These are phyloP conservation scores for Drosophila carrolli DNA, from an alignment of 1,140 invertebrate genomes.

Conservation along the genomic window DNA sequence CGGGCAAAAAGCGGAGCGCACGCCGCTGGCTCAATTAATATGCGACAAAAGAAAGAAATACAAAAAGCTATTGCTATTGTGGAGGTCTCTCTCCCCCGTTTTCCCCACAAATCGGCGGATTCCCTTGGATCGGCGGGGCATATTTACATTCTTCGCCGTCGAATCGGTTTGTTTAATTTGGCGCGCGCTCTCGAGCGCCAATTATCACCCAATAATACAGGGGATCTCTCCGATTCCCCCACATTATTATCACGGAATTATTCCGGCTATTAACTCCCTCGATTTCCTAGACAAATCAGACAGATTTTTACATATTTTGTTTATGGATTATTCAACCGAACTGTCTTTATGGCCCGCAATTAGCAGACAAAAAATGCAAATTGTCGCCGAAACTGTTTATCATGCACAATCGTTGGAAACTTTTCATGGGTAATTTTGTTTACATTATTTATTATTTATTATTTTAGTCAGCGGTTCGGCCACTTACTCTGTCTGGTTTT, in stretches of 20 bases:
- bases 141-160: slow-evolving; percentile 28
- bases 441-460: slow-evolving; percentile 8
- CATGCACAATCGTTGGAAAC: slow-evolving; percentile 37
- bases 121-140: not conserved
- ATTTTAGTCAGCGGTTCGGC: slow-evolving; percentile 18
- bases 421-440: slow-evolving; percentile 41
- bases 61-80: slow-evolving; percentile 18
- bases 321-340: slow-evolving; percentile 31
- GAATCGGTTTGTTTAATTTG: slow-evolving; percentile 66
- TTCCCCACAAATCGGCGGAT: not conserved
- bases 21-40: slow-evolving; percentile 60
- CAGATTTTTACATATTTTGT: slow-evolving; percentile 43
- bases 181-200: slow-evolving; percentile 50
- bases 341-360: slow-evolving; percentile 10
- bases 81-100: slow-evolving; percentile 19
- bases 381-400: slow-evolving; percentile 43
- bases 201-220: slow-evolving; percentile 40
- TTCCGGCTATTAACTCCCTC: slow-evolving; percentile 45
- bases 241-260: slow-evolving; percentile 41
- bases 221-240: not conserved
- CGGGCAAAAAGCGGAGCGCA: slow-evolving; percentile 39
- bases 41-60: slow-evolving; percentile 56
- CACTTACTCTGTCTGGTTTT: slow-evolving; percentile 8
- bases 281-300: slow-evolving; percentile 12
- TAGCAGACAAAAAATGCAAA: slow-evolving; percentile 42